Percentiles rank a stretch among this genome's conserved stretches.
phyloP scores from a whole-genome alignment of 2,113 vertebrate genomes.

The Amphiprion ocellaris region DNA sequence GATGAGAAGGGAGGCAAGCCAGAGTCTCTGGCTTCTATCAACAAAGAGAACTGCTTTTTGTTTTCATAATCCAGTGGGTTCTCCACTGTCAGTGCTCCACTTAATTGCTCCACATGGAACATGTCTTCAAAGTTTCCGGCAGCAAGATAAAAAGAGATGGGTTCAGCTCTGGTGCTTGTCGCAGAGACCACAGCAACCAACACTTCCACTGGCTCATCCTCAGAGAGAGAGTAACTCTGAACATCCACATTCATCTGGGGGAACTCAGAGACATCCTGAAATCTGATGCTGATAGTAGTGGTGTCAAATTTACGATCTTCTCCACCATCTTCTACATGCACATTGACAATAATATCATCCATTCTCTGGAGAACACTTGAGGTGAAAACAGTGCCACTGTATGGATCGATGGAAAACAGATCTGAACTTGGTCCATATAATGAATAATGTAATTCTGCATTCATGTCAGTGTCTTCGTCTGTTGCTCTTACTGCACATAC shows the following conservation, averaged over 20 bases:
- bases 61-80: constrained; percentile 82
- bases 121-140: constrained; percentile 79
- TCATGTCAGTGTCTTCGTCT: constrained; percentile 80
- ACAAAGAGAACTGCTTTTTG: constrained; percentile 72
- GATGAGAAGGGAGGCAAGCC: constrained; percentile 84
- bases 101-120: constrained; percentile 76
- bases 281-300: constrained; percentile 80
- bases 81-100: constrained; percentile 75
- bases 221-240: constrained; percentile 61
- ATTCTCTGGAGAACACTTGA: constrained; percentile 34
- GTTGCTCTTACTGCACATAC: constrained; percentile 80
- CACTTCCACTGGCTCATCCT: constrained; percentile 73
- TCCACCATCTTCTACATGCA: constrained; percentile 79
- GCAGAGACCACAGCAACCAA: constrained; percentile 72
- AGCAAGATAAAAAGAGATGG: constrained; percentile 79
- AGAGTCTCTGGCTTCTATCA: constrained; percentile 83
- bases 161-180: constrained; percentile 65
- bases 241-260: constrained; percentile 72
- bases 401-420: constrained; percentile 74
- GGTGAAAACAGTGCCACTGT: constrained; percentile 75
- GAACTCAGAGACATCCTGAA: constrained; percentile 78
- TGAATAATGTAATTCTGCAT: constrained; percentile 80
- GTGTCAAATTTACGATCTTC: constrained; percentile 76
- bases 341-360: constrained; percentile 73
- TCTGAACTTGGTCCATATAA: constrained; percentile 76